A percentile compares a stretch with the other conserved stretches of the same genome.
Conservation (phyloP, 2,113 vertebrate species). For the Corythoichthys haematopterus region DNA sequence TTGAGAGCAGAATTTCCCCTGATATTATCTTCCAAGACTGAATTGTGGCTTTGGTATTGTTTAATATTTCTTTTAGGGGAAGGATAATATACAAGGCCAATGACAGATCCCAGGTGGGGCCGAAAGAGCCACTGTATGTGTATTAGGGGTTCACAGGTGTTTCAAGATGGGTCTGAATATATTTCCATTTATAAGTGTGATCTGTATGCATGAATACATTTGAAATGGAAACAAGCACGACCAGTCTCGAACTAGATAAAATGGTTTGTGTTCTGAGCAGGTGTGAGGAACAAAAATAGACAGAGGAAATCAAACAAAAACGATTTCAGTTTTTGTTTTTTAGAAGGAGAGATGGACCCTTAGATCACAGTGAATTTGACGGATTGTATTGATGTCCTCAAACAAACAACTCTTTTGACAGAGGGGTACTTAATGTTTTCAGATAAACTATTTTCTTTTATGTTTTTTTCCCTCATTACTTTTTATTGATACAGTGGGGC, state of each 20-base stretch:
- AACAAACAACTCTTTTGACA: constrained; percentile 37
- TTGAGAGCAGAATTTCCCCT: not conserved
- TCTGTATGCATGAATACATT: constrained; percentile 59
- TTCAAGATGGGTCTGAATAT: constrained; percentile 60
- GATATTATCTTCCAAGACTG: not conserved
- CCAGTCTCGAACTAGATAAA: constrained; percentile 49
- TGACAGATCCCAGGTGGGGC: not conserved
- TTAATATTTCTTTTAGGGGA: not conserved
- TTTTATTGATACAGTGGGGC: not conserved
- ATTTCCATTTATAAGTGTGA: constrained; percentile 64
- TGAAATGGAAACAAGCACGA: constrained; percentile 54
- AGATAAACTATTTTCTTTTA: not conserved
- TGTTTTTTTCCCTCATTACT: not conserved
- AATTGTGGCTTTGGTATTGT: not conserved
- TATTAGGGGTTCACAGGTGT: constrained; percentile 60
- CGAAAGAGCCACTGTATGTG: constrained; percentile 2
- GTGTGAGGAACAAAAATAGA: constrained; percentile 19
- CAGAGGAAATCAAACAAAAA: not conserved
- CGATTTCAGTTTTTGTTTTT: not conserved
- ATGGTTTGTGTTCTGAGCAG: constrained; percentile 46
- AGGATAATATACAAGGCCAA: constrained; percentile 1
- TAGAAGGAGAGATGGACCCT: not conserved
- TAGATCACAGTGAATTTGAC: not conserved
- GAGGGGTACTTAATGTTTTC: constrained; percentile 11
- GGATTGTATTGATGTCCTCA: constrained; percentile 4